These are phyloP conservation scores for Halcyon chelicuti DNA, from an alignment of 2,797 vertebrate species.

Conservation along the genomic window DNA sequence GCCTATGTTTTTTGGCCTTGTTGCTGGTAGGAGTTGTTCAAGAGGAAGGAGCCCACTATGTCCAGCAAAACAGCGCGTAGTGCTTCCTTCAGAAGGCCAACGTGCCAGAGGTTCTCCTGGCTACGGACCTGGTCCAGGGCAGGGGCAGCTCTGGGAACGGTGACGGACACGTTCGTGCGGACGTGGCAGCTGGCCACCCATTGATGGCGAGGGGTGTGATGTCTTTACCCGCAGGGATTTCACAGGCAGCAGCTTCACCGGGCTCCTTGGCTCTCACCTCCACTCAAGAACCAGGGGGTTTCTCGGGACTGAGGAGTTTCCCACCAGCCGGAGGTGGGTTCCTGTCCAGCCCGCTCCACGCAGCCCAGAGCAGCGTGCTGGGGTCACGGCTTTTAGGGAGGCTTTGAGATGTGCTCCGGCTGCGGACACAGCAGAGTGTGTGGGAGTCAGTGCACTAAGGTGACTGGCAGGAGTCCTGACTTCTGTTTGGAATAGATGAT, in stretches of 20 bases:
- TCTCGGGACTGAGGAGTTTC: background rate
- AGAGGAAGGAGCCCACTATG: background rate
- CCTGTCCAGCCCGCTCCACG: rapidly evolving
- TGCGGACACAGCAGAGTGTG: background rate
- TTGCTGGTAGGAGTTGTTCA: background rate
- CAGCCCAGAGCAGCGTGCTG: background rate
- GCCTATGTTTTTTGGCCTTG: rapidly evolving
- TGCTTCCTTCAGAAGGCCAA: background rate
- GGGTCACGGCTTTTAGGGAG: rapidly evolving
- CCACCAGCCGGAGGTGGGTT: background rate
- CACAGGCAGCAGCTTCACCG: background rate
- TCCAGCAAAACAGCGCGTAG: background rate
- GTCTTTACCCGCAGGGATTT: background rate
- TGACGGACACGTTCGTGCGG: rapidly evolving
- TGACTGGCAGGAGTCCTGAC: background rate
- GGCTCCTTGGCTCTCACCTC: background rate
- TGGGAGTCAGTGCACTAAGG: background rate
- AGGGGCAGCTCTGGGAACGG: background rate
- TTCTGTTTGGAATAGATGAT: background rate
- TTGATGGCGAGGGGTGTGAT: background rate
- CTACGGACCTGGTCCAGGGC: background rate
- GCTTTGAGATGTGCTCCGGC: background rate
- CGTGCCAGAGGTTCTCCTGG: background rate
- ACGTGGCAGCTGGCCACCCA: rapidly evolving
- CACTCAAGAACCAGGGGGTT: background rate